A percentile compares a stretch with the other conserved stretches of the same genome.
Evolutionary conservation across 2,888 invertebrate genomes (phyloP).

Genomic region (Callinectes sapidus): DNA sequence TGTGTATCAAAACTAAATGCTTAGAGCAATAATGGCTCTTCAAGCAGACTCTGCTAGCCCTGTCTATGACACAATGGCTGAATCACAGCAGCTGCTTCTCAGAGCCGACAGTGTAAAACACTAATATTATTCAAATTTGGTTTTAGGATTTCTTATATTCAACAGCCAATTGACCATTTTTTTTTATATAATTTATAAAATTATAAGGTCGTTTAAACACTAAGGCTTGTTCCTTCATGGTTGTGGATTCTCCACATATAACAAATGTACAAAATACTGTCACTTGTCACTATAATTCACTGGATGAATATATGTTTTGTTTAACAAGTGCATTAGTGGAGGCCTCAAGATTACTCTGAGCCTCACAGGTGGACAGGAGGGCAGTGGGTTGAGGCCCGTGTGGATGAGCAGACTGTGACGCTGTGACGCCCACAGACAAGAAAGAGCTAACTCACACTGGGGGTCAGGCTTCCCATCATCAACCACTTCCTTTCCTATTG

Average conservation of each 20-base stretch:
- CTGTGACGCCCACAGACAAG: conserved; percentile 32
- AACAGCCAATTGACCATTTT: neutral
- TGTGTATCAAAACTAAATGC: conserved; percentile 28
- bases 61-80: neutral
- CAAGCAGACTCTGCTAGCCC: conserved; percentile 14
- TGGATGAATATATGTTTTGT: neutral
- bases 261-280: conserved; percentile 40
- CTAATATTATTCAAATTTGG: conserved; percentile 22
- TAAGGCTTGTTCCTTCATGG: neutral
- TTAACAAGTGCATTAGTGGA: conserved; percentile 46
- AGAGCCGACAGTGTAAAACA: conserved; percentile 21
- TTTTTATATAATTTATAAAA: neutral
- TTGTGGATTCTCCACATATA: conserved; percentile 36
- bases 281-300: conserved; percentile 8
- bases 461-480: conserved; percentile 61
- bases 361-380: conserved; percentile 42
- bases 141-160: neutral
- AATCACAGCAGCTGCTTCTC: neutral
- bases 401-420: conserved; percentile 6
- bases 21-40: conserved; percentile 17
- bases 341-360: conserved; percentile 19
- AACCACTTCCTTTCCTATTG: conserved; percentile 42
- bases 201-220: neutral
- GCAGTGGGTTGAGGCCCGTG: conserved; percentile 43
- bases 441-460: conserved; percentile 53